A percentile compares a stretch with the other conserved stretches of the same genome.
These are phyloP conservation scores for Podilymbus podiceps DNA, from an alignment of 2,113 vertebrate genomes.

Conservation along the genomic window DNA sequence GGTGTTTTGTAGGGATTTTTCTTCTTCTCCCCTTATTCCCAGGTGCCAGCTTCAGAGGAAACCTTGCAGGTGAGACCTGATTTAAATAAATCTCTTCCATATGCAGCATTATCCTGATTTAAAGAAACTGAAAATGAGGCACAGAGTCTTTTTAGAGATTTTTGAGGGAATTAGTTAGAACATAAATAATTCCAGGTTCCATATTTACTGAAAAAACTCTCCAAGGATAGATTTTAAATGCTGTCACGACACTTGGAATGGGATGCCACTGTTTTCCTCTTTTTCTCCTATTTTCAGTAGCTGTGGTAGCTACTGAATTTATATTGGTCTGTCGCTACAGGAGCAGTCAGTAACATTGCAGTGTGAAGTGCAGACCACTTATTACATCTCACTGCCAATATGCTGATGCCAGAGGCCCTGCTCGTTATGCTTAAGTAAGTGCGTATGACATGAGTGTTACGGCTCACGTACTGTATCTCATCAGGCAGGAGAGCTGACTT, in stretches of 20 bases:
- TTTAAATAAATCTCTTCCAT: neutral
- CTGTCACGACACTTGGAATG: neutral
- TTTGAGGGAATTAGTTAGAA: neutral
- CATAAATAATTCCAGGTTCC: neutral
- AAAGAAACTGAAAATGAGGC: neutral
- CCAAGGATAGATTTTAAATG: neutral
- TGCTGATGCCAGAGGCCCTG: slow-evolving; percentile 14
- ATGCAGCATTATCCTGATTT: neutral
- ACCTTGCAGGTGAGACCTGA: neutral
- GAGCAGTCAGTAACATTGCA: neutral
- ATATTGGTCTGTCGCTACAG: neutral
- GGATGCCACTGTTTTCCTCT: neutral
- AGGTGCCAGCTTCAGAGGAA: neutral
- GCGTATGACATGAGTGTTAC: neutral
- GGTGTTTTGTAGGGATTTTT: neutral
- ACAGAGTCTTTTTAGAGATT: neutral
- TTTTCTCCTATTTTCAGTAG: neutral
- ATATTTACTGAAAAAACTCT: neutral
- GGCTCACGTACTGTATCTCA: neutral
- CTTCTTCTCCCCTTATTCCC: neutral
- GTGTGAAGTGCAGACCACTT: neutral
- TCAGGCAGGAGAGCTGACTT: neutral
- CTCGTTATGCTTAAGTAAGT: neutral
- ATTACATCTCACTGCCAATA: neutral
- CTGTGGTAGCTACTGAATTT: neutral